These are phyloP conservation scores for Alectoris magna DNA, from an alignment of 2,797 vertebrate genomes.

Conservation along the genomic window DNA sequence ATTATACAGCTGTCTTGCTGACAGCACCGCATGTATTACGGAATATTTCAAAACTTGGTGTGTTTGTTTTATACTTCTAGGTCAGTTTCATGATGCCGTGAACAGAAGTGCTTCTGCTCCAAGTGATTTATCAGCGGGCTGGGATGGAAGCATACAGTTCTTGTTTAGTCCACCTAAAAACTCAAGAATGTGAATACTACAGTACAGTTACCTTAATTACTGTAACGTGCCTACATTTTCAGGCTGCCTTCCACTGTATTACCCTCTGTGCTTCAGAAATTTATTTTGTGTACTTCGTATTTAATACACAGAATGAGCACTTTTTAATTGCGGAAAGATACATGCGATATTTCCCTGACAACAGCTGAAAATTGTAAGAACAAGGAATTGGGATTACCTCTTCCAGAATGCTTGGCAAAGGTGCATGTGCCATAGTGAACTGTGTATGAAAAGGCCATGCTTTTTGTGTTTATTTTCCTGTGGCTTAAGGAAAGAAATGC, in stretches of 20 bases:
- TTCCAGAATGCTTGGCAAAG: conserved; percentile 63
- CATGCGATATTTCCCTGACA: conserved; percentile 65
- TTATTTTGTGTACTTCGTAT: conserved; percentile 85
- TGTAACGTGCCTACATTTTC: conserved; percentile 92
- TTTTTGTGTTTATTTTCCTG: conserved; percentile 78
- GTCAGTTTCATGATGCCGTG: conserved; percentile 56
- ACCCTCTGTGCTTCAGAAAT: conserved; percentile 86
- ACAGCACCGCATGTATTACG: fast-evolving
- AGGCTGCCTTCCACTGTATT: conserved; percentile 89
- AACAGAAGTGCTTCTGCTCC: conserved; percentile 67
- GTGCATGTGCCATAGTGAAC: conserved; percentile 81
- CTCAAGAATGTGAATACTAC: conserved; percentile 81
- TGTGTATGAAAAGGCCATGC: conserved; percentile 71
- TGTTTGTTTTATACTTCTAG: conserved; percentile 44
- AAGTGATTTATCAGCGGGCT: conserved; percentile 63
- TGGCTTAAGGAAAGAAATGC: conserved; percentile 62
- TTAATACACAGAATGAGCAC: conserved; percentile 79
- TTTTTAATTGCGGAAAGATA: conserved; percentile 71
- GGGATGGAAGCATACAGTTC: conserved; percentile 67
- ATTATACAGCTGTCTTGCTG: background rate
- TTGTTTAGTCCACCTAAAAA: conserved; percentile 68
- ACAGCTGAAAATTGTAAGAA: conserved; percentile 67
- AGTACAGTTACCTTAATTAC: conserved; percentile 83
- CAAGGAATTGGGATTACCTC: conserved; percentile 64
- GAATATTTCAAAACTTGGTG: background rate